Percentiles rank a stretch among this genome's conserved stretches.
These are phyloP conservation scores for Ormyrus thymus DNA, from an alignment of 2,888 invertebrate genomes.

Conservation along the genomic window DNA sequence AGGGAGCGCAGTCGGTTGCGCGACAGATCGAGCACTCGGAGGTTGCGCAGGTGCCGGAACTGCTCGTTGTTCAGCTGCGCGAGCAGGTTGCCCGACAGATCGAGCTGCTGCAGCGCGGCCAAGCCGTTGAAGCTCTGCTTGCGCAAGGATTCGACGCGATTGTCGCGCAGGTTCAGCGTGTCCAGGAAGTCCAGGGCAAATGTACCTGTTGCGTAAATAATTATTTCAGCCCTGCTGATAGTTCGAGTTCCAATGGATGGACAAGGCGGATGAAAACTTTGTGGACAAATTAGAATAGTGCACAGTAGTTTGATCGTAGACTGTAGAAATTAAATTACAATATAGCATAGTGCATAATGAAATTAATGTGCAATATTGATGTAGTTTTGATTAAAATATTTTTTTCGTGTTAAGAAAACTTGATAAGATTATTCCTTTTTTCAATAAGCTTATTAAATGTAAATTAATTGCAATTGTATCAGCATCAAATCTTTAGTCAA, in stretches of 20 bases:
- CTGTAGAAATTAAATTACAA: background rate
- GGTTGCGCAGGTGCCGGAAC: slow-evolving; percentile 85
- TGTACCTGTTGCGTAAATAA: slow-evolving; percentile 78
- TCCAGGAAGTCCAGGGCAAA: slow-evolving; percentile 82
- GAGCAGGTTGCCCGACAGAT: slow-evolving; percentile 86
- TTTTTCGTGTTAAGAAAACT: too few relatives aligned
- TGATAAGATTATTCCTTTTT: too few relatives aligned
- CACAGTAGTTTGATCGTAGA: background rate
- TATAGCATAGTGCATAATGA: background rate
- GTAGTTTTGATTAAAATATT: too few relatives aligned
- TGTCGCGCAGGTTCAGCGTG: slow-evolving; percentile 84
- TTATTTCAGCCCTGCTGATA: too few relatives aligned
- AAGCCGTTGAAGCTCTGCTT: slow-evolving; percentile 87
- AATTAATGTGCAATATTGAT: background rate
- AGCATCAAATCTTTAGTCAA: too few relatives aligned
- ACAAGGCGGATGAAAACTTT: too few relatives aligned
- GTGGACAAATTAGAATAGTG: slow-evolving; percentile 67
- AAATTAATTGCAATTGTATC: too few relatives aligned
- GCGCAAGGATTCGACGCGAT: slow-evolving; percentile 83
- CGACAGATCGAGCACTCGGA: slow-evolving; percentile 84
- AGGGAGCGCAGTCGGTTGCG: slow-evolving; percentile 84
- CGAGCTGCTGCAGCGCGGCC: slow-evolving; percentile 85
- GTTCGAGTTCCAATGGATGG: too few relatives aligned
- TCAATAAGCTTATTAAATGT: too few relatives aligned
- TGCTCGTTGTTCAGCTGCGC: slow-evolving; percentile 87